Conservation (phyloP, 2,797 vertebrate species). For the Orestias chungarensis region DNA sequence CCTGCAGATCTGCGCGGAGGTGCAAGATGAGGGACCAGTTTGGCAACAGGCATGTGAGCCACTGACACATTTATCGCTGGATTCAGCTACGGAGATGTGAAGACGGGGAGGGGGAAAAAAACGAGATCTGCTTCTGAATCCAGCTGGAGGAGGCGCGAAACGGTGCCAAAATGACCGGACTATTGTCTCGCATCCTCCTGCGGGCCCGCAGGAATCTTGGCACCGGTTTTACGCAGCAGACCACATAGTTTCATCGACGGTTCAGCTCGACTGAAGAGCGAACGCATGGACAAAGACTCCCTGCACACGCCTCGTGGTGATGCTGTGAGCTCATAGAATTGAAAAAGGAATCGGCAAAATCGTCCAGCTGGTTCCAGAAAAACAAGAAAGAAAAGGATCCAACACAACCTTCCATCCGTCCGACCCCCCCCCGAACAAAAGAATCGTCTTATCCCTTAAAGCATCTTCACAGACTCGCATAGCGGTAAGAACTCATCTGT, state of each 20-base stretch:
- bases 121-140: slow-evolving; percentile 22
- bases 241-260: slow-evolving; percentile 69
- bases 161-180: slow-evolving; percentile 70
- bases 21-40: slow-evolving; percentile 35
- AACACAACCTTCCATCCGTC: slow-evolving; percentile 55
- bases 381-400: slow-evolving; percentile 31
- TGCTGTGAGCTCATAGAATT: slow-evolving; percentile 33
- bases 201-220: slow-evolving; percentile 72
- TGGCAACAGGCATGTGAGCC: slow-evolving; percentile 61
- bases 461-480: slow-evolving; percentile 84
- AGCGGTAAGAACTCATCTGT: slow-evolving; percentile 76
- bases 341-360: slow-evolving; percentile 10
- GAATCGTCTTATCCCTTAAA: slow-evolving; percentile 72
- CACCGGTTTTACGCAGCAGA: slow-evolving; percentile 77
- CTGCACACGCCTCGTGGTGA: slow-evolving; percentile 29
- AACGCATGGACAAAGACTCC: slow-evolving; percentile 53
- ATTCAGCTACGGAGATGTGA: slow-evolving; percentile 32
- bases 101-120: slow-evolving; percentile 13
- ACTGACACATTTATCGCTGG: slow-evolving; percentile 13
- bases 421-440: slow-evolving; percentile 38
- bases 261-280: slow-evolving; percentile 25
- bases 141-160: slow-evolving; percentile 13
- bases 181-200: slow-evolving; percentile 56
- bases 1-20: slow-evolving; percentile 56
- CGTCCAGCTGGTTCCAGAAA: slow-evolving; percentile 47